Conservation (phyloP, 2,797 vertebrate genomes). For the Melanotaenia pygmaea region DNA sequence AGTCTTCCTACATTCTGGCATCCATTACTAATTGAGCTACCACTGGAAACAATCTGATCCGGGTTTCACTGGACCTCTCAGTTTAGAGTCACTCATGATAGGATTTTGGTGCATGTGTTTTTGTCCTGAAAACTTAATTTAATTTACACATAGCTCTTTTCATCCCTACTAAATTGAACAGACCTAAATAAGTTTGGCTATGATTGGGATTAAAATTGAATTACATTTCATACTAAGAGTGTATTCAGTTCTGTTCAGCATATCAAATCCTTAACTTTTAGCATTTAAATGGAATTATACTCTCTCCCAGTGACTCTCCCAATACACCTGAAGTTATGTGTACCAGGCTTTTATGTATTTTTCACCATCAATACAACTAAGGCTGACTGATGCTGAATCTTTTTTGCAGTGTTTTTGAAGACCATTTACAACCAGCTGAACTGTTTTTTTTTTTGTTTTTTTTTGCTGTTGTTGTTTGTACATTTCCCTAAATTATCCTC, state of each 20-base stretch:
- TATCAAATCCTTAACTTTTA: background rate
- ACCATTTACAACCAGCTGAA: background rate
- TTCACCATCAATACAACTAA: too few relatives aligned
- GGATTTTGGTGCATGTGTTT: background rate
- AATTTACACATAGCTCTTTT: background rate
- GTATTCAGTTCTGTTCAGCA: background rate
- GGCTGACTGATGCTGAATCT: background rate
- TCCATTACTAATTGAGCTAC: conserved; percentile 29
- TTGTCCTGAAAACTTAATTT: background rate
- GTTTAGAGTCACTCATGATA: conserved; percentile 13
- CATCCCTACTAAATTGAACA: background rate
- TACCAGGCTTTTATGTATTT: too few relatives aligned
- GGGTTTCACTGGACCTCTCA: conserved; percentile 10
- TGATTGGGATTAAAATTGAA: background rate
- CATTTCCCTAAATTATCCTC: conserved; percentile 1
- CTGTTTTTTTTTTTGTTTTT: background rate
- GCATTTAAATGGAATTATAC: background rate
- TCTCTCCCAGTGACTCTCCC: too few relatives aligned
- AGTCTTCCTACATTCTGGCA: conserved; percentile 39
- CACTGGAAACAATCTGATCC: conserved; percentile 26
- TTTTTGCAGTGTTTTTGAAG: background rate
- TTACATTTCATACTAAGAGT: background rate
- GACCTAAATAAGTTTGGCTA: background rate
- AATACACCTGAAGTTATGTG: background rate
- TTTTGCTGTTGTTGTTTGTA: background rate